phyloP scores from a whole-genome alignment of 2,797 vertebrate genomes.

The Florisuga fusca region DNA sequence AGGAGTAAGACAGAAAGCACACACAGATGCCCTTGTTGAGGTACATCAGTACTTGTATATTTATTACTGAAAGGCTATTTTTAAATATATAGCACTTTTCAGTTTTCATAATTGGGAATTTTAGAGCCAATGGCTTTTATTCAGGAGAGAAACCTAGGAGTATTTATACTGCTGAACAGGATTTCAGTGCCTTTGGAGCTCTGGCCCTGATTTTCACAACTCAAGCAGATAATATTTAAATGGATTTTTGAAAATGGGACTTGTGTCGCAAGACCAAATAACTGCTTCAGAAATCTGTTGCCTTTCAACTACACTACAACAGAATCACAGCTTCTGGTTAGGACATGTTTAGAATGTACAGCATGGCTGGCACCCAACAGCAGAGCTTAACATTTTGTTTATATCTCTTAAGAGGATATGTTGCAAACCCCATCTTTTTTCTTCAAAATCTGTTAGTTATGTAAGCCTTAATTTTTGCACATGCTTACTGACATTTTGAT shows the following conservation, averaged over 20 bases:
- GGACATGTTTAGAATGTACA: background rate
- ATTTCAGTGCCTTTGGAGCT: background rate
- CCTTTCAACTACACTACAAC: background rate
- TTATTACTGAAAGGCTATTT: background rate
- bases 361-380: background rate
- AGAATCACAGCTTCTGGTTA: background rate
- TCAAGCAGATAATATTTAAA: background rate
- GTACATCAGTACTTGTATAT: background rate
- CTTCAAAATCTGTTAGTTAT: background rate
- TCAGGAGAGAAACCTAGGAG: background rate
- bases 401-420: background rate
- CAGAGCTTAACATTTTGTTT: background rate
- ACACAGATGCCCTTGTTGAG: background rate
- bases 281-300: background rate
- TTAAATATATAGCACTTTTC: background rate
- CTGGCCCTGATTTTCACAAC: background rate
- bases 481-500: slow-evolving; percentile 55
- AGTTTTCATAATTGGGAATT: background rate
- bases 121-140: background rate
- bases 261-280: background rate
- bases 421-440: background rate
- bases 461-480: slow-evolving; percentile 8
- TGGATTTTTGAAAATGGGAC: background rate
- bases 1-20: background rate
- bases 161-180: background rate